Base-by-base conservation (phyloP, 2,797 vertebrate genomes). In the Lemur catta region DNA sequence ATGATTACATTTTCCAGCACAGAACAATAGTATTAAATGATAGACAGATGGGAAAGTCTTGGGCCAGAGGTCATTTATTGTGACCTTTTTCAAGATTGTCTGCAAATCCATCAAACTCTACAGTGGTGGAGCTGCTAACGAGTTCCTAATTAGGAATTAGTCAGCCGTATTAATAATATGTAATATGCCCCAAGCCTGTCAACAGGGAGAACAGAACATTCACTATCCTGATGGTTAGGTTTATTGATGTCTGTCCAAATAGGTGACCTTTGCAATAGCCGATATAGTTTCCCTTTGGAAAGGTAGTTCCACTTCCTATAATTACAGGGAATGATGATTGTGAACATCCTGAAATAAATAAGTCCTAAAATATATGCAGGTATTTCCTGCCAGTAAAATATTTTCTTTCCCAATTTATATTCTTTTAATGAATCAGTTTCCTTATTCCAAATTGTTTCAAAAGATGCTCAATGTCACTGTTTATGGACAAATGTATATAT, bases 121-220 rank as follows among this genome's bases (percentile, higher is more conserved):
- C 1, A 61, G 85, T 97, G 96, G 95, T 94, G 92, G 84, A 98
- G 89, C 89, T 85, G 63, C 72, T 98, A 98, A 98, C 98, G 97
- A 93, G 48, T 97, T 98, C 61, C 94, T 98, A 98, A 98, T 98
- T 98, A 98, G 95, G 96, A 98, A 98, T 98, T 98, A 98, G 94
- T 96, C 96, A 98, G 52, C 91, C 92, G 89, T 98, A 96, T 98
- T 97, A 98, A 98, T 98, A 98, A 98, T 97, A 97, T 79, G 98
- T 94, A 97, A 95, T 96, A 97, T 97, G 98, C 95, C 89, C 94
- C n/a, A 97, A 95, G 46, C 84, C 95, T 97, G 94, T 97, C 96
- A 98, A 46, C 82, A 67, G 82, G 84, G 59, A 98, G 48, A 65
- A 96, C 94, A 91, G 96, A 97, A 75, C 59, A 95, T 33, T 69